phyloP scores from a whole-genome alignment of 2,888 invertebrate genomes.

The Cephus rjabovi region DNA sequence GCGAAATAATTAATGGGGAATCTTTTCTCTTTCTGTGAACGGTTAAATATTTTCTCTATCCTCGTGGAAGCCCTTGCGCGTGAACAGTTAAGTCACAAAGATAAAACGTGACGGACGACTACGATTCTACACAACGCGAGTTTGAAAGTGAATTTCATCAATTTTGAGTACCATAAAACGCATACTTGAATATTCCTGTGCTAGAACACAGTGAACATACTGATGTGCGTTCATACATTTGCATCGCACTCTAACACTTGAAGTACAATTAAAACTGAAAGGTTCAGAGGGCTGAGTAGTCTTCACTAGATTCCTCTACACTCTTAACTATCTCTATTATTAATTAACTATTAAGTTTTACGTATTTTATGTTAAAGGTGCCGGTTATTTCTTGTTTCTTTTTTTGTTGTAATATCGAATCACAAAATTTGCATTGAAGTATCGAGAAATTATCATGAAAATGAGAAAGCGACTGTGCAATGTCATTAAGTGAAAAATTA shows the following conservation, averaged over 20 bases:
- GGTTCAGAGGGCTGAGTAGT: not conserved
- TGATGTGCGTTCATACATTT: not conserved
- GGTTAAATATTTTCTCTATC: not conserved
- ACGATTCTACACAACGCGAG: not conserved
- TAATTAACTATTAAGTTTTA: not conserved
- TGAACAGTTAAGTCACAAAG: not conserved
- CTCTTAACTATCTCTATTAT: not conserved
- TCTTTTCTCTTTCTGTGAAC: not conserved
- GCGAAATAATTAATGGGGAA: not conserved
- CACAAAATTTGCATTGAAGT: conserved; percentile 1
- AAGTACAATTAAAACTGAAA: not conserved
- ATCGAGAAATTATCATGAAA: conserved; percentile 2
- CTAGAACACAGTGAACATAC: not conserved
- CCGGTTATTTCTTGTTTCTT: not conserved
- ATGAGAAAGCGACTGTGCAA: not conserved
- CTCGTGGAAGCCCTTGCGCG: not conserved
- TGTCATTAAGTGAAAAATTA: conserved; percentile 1
- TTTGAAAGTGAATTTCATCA: not conserved
- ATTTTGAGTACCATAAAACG: not conserved
- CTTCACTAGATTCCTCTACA: not conserved
- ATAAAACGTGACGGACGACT: not conserved
- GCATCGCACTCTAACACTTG: not conserved
- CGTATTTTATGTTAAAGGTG: not conserved
- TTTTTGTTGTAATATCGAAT: not conserved
- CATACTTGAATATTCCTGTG: not conserved